A percentile compares a stretch with the other conserved stretches of the same genome.
phyloP scores from a whole-genome alignment of 2,797 vertebrate species.

The Eulemur mongoz region DNA sequence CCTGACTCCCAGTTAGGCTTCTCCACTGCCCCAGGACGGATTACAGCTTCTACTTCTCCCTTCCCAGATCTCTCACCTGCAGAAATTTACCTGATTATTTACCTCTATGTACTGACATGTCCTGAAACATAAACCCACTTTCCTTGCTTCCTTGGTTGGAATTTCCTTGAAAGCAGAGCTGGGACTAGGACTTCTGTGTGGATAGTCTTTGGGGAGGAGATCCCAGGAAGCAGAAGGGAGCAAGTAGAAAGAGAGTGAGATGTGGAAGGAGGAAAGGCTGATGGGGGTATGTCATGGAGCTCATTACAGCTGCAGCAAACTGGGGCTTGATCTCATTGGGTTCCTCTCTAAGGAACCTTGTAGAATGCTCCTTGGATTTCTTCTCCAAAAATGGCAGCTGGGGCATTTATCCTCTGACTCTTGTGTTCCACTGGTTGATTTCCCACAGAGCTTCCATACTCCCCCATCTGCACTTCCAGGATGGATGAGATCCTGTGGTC shows the following conservation, averaged over 20 bases:
- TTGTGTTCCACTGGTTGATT: not conserved
- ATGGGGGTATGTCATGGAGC: not conserved
- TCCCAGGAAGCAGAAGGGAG: not conserved
- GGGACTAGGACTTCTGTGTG: not conserved
- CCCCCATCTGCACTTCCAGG: not conserved
- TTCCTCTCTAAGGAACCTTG: not conserved
- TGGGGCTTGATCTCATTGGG: not conserved
- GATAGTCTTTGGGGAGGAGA: not conserved
- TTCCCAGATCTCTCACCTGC: not conserved
- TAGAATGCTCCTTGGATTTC: not conserved
- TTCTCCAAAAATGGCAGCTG: not conserved
- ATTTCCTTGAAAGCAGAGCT: not conserved
- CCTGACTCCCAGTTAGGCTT: not conserved
- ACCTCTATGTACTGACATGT: fast-evolving
- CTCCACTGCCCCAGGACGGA: not conserved
- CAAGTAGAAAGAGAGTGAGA: not conserved
- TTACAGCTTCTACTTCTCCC: not conserved
- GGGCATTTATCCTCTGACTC: not conserved
- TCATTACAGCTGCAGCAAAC: not conserved
- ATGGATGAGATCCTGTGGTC: not conserved
- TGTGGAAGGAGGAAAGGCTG: not conserved
- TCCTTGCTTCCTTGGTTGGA: not conserved
- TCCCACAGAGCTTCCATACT: not conserved
- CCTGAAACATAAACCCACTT: not conserved
- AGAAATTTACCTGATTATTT: not conserved